Evolutionary conservation across 2,113 vertebrate genomes (phyloP), one percentile per base, ranked within the genome.

Genomic region (Nothobranchius kuhntae): DNA sequence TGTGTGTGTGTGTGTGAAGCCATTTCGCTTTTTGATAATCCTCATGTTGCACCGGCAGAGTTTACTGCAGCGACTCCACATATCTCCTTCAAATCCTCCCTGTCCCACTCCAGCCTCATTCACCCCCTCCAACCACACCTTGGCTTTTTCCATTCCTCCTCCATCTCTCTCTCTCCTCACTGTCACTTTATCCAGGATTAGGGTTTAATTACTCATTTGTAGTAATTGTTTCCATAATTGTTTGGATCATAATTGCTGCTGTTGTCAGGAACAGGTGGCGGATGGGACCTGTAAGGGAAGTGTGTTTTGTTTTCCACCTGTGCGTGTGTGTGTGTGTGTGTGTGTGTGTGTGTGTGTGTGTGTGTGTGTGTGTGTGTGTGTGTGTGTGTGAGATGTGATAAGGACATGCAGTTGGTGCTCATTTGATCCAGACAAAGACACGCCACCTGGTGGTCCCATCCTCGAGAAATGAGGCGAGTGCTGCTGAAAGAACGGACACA

Each of bases 211-310:
- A 88, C 88, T 91, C 83, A 86, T 91, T 90, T 90, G 83, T 89
- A 85, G 81, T 89, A 91, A 90, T 90, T 90, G 87, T 90, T 89
- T 87, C 87, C 84, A 66, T 89, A 90, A 92, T 92, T 75, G 83
- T 81, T 78, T 44, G 61, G 45, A 86, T 87, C 51, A 57, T 90
- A 84, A 90, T 88, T 77, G 65, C 47, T 57, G 45, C 38, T 51
- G 54, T 83, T 77, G 72, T 69, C 56, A n/a, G 73, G 72, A 88
- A 71, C 87, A 90, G 87, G 86, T 89, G 85, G 66, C 51, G 68
- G 65, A 68, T 74, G 68, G 79, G 68, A 84, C 62, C 66, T 86
- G 72, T 78, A 74, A 72, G 58, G 58, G 61, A 65, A 74, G 66
- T 13, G 40, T 69, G 54, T 73, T 30, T 63, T 62, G 42, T 1